Conservation (phyloP, 2,797 vertebrate species). For the Moxostoma hubbsi region DNA sequence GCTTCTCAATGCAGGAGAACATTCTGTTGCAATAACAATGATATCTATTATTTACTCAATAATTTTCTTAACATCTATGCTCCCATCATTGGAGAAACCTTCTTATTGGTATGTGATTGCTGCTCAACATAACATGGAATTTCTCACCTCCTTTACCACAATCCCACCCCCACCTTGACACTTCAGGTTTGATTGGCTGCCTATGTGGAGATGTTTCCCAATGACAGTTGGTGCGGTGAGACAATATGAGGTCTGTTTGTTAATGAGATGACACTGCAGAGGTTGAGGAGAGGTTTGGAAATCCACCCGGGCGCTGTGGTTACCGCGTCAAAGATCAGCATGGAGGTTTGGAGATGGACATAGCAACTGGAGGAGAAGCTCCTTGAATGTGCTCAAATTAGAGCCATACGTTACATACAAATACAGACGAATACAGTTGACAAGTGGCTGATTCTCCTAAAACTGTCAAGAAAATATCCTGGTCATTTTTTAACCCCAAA, state of each 20-base stretch:
- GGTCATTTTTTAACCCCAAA: too few species aligned
- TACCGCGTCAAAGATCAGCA: constrained; percentile 9
- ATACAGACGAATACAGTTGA: background rate
- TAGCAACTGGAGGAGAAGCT: background rate
- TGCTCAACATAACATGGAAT: constrained; percentile 65
- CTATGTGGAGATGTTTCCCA: constrained; percentile 77
- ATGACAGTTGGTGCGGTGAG: constrained; percentile 89
- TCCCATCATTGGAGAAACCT: constrained; percentile 72
- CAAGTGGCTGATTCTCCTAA: background rate
- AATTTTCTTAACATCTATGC: constrained; percentile 75
- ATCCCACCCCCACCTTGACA: constrained; percentile 63
- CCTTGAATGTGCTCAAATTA: background rate
- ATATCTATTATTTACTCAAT: constrained; percentile 78
- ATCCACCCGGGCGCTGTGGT: constrained; percentile 59
- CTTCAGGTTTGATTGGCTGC: constrained; percentile 80
- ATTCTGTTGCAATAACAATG: background rate
- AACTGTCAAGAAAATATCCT: too few species aligned
- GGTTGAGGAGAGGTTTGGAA: constrained; percentile 74
- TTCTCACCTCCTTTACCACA: constrained; percentile 64
- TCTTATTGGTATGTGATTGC: constrained; percentile 53
- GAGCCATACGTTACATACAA: too few species aligned
- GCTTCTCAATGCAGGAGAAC: constrained; percentile 75
- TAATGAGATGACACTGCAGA: constrained; percentile 99
- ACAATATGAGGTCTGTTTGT: constrained; percentile 97
- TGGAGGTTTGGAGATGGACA: background rate